Conservation (phyloP, 2,888 invertebrate species). For the Geotrupes spiniger region DNA sequence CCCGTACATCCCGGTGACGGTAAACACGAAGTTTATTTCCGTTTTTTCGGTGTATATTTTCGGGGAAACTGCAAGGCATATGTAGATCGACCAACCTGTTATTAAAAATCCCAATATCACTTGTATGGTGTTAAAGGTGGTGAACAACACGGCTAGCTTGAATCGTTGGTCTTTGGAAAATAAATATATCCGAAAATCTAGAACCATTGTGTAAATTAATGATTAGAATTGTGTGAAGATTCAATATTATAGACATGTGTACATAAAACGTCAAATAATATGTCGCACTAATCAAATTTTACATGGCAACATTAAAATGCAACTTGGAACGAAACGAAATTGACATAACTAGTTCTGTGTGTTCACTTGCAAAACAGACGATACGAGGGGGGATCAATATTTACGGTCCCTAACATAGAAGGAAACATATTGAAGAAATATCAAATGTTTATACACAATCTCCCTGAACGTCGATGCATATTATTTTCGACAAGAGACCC, state of each 20-base stretch:
- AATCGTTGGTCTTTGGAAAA: constrained; percentile 36
- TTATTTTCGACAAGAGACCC: no score
- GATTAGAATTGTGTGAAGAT: no score
- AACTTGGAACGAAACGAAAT: no score
- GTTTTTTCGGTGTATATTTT: constrained; percentile 45
- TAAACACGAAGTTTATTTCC: constrained; percentile 47
- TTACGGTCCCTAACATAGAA: no score
- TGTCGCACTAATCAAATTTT: no score
- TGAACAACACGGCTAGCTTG: constrained; percentile 34
- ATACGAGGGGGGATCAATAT: no score
- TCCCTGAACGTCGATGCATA: no score
- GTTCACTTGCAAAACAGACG: no score
- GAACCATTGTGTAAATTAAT: constrained; percentile 9
- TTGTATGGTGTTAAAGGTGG: constrained; percentile 39
- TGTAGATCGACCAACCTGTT: constrained; percentile 42
- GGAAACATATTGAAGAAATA: no score
- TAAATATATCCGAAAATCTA: constrained; percentile 12
- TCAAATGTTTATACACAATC: no score
- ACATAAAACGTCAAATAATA: neutral
- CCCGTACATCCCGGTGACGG: constrained; percentile 45
- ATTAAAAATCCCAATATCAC: constrained; percentile 41
- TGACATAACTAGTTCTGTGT: no score
- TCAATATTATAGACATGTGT: neutral
- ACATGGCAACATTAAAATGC: no score
- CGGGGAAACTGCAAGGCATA: constrained; percentile 41